phyloP scores from a whole-genome alignment of 1,140 invertebrate genomes.

The Calliopsis andreniformis region DNA sequence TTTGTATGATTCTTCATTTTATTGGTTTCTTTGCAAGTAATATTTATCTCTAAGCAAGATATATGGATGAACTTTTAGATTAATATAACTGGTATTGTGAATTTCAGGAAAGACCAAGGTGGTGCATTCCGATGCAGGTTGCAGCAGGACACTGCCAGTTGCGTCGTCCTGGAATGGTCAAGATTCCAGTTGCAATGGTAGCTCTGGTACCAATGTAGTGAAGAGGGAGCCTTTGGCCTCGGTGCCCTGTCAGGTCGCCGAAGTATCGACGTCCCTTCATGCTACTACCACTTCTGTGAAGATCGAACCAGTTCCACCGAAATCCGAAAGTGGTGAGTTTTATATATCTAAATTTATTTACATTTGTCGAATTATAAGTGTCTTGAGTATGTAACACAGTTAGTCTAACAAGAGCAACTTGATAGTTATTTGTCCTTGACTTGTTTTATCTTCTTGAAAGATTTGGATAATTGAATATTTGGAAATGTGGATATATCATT shows the following conservation, averaged over 20 bases:
- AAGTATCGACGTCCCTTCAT: constrained; percentile 84
- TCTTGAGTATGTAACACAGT: no score
- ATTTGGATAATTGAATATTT: no score
- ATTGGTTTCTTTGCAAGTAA: no score
- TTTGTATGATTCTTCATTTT: no score
- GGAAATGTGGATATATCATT: no score
- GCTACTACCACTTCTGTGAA: constrained; percentile 79
- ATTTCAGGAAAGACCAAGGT: constrained; percentile 76
- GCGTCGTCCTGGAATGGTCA: constrained; percentile 77
- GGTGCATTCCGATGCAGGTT: constrained; percentile 78
- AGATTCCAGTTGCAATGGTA: constrained; percentile 61
- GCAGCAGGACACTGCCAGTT: constrained; percentile 77
- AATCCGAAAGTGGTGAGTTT: constrained; percentile 76
- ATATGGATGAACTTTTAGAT: no score
- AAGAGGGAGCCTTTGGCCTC: constrained; percentile 83
- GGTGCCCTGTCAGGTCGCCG: constrained; percentile 84
- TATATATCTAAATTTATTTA: background rate
- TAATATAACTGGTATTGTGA: background rate
- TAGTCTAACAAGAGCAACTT: no score
- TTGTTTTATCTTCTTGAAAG: no score
- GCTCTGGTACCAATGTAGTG: constrained; percentile 69
- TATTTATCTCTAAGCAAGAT: no score
- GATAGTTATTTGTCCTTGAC: no score
- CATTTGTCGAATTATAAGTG: background rate
- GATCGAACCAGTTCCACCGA: constrained; percentile 76